Conservation (phyloP, 2,888 invertebrate genomes). For the Panopea generosa region DNA sequence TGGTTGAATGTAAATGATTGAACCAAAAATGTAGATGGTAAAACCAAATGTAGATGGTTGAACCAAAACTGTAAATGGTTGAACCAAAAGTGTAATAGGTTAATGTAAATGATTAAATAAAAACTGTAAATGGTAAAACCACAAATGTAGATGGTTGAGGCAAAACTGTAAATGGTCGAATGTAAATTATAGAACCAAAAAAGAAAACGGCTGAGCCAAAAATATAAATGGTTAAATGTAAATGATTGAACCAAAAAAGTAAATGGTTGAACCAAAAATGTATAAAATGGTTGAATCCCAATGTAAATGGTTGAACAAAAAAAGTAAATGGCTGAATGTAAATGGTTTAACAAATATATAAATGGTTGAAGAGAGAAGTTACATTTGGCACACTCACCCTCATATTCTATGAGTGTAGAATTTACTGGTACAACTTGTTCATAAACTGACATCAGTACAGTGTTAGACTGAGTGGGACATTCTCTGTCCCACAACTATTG, state of each 20-base stretch:
- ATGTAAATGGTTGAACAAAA: neutral
- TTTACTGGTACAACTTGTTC: neutral
- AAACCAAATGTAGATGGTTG: neutral
- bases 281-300: neutral
- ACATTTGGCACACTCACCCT: no score
- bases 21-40: neutral
- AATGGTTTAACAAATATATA: neutral
- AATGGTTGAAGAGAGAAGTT: neutral
- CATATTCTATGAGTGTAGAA: neutral
- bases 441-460: slow-evolving; percentile 6
- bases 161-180: no score
- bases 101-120: no score
- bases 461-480: no score
- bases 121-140: no score
- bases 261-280: neutral
- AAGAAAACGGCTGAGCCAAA: no score
- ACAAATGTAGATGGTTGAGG: no score
- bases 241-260: neutral
- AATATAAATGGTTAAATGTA: neutral
- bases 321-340: neutral
- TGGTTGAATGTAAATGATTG: neutral
- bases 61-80: no score
- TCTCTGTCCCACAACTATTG: no score
- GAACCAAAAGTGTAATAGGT: no score
- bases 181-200: no score